These are phyloP conservation scores for Vanessa atalanta DNA, from an alignment of 1,140 invertebrate species.

Conservation along the genomic window DNA sequence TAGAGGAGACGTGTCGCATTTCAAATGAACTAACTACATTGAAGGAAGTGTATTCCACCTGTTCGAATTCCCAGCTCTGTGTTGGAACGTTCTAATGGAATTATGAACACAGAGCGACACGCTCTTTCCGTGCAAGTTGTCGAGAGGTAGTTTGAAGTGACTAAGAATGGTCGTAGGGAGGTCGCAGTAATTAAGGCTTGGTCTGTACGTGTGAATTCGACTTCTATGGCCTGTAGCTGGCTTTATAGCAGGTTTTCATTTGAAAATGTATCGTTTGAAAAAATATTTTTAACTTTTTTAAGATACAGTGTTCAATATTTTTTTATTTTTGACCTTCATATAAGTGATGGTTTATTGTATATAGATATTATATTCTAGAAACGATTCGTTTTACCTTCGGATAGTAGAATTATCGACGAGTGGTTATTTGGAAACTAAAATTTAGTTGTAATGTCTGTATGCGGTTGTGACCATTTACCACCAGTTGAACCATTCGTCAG, in stretches of 20 bases:
- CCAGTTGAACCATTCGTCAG: too few relatives aligned
- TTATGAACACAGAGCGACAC: conserved; percentile 1
- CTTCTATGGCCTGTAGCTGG: neutral
- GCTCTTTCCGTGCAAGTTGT: neutral
- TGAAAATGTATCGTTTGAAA: neutral
- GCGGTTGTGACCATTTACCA: too few relatives aligned
- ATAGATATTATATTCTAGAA: too few relatives aligned
- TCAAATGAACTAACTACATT: conserved; percentile 2
- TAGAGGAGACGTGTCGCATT: neutral
- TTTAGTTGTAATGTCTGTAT: too few relatives aligned
- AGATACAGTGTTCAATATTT: too few relatives aligned
- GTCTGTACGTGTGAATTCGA: conserved; percentile 3
- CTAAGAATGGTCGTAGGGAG: neutral
- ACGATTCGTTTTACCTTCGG: too few relatives aligned
- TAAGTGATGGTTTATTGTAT: too few relatives aligned
- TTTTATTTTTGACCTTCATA: too few relatives aligned
- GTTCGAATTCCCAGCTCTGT: neutral
- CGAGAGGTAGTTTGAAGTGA: neutral
- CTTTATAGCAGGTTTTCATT: neutral
- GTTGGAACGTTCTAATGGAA: neutral
- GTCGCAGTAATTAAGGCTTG: conserved; percentile 20
- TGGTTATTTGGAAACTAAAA: too few relatives aligned
- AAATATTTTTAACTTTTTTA: neutral
- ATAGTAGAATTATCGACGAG: too few relatives aligned
- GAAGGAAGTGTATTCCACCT: conserved; percentile 2